A percentile compares a stretch with the other conserved stretches of the same genome.
Conservation (phyloP, 2,888 invertebrate species). For the Caradrina clavipalpis region DNA sequence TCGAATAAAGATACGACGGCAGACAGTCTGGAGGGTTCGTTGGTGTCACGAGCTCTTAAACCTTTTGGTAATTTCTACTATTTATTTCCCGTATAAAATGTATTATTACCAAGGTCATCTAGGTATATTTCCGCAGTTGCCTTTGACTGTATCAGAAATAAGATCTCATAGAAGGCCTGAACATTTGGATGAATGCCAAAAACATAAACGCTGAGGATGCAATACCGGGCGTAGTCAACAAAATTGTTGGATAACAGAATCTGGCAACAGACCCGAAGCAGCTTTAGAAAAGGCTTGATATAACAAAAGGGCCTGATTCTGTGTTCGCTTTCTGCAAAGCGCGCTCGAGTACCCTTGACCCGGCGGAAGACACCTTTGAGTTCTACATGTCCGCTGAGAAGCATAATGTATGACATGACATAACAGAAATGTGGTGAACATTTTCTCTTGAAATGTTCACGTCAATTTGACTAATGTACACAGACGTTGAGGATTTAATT, state of each 20-base stretch:
- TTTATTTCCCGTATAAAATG: background rate
- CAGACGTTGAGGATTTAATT: background rate
- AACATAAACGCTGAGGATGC: slow-evolving; percentile 41
- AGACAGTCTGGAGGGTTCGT: slow-evolving; percentile 24
- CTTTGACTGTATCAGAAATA: slow-evolving; percentile 29
- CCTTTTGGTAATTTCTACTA: background rate
- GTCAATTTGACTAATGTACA: background rate
- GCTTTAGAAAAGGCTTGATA: slow-evolving; percentile 45
- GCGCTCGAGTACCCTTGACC: slow-evolving; percentile 41
- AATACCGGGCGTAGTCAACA: slow-evolving; percentile 40
- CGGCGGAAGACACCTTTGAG: slow-evolving; percentile 39
- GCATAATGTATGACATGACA: slow-evolving; percentile 6
- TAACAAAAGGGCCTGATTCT: slow-evolving; percentile 46
- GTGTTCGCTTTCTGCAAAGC: slow-evolving; percentile 54
- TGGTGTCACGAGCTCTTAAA: background rate
- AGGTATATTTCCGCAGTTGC: slow-evolving; percentile 9
- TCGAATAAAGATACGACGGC: slow-evolving; percentile 14
- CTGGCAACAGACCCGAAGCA: slow-evolving; percentile 42
- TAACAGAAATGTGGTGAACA: slow-evolving; percentile 18
- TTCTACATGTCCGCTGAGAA: slow-evolving; percentile 14
- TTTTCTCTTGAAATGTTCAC: slow-evolving; percentile 18
- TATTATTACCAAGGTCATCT: slow-evolving; percentile 31
- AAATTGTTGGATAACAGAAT: slow-evolving; percentile 46
- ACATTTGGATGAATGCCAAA: slow-evolving; percentile 43
- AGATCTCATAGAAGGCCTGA: slow-evolving; percentile 24